Percentiles rank a stretch among this genome's conserved stretches.
These are phyloP conservation scores for Luidia sarsii DNA, from an alignment of 53 echinoderm and acorn worm genomes.

Conservation along the genomic window DNA sequence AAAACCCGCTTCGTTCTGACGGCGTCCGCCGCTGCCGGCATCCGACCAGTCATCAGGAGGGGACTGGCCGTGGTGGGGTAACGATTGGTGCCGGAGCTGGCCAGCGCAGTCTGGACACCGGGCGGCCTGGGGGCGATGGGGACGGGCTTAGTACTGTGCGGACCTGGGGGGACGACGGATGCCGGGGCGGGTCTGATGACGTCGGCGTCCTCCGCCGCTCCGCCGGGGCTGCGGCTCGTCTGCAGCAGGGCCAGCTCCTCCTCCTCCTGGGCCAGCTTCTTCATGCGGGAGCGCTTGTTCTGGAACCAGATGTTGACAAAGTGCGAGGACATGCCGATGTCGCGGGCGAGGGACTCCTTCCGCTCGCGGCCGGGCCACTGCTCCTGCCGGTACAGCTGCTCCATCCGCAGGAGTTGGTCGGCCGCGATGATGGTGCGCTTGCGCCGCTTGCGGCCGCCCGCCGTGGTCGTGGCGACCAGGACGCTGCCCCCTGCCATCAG, in stretches of 20 bases:
- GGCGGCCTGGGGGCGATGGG: constrained; percentile 22
- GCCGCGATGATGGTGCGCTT: constrained; percentile 78
- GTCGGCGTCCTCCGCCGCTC: neutral
- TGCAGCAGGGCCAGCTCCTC: constrained; percentile 57
- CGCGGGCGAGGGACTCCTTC: constrained; percentile 81
- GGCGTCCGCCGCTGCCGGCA: no score
- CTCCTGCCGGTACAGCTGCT: constrained; percentile 71
- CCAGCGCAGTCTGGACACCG: no score
- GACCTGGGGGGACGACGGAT: constrained; percentile 5
- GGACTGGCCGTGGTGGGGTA: no score
- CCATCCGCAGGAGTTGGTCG: constrained; percentile 76
- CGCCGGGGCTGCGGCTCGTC: constrained; percentile 9
- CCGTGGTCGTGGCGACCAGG: neutral
- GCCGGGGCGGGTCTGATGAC: no score
- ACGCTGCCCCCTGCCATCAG: neutral
- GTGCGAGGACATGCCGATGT: constrained; percentile 84
- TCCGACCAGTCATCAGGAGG: no score
- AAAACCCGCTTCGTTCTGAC: no score
- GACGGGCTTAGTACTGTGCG: neutral
- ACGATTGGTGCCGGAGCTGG: no score
- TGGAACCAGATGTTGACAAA: constrained; percentile 99
- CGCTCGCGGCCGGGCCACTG: constrained; percentile 87
- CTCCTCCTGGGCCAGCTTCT: constrained; percentile 79
- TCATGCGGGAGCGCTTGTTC: constrained; percentile 89
- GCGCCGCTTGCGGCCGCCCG: constrained; percentile 30